A percentile compares a stretch with the other conserved stretches of the same genome.
These are phyloP conservation scores for Falco biarmicus DNA, from an alignment of 2,797 vertebrate genomes.

Conservation along the genomic window DNA sequence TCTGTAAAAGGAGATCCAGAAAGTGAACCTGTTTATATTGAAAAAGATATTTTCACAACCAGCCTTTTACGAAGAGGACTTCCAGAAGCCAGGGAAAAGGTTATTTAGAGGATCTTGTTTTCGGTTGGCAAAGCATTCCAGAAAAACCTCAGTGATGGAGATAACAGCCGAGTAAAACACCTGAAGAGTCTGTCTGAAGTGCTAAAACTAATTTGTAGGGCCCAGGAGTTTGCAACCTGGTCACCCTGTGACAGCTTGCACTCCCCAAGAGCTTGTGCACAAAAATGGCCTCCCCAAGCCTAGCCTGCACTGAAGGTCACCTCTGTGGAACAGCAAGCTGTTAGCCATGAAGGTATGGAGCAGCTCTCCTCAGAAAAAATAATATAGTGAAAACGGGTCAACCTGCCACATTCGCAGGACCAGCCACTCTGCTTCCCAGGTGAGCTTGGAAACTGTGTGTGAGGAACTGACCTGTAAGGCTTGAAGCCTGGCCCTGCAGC, in stretches of 20 bases:
- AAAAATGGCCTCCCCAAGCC: not conserved
- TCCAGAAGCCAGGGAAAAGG: not conserved
- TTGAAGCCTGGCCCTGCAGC: not conserved
- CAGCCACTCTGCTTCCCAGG: not conserved
- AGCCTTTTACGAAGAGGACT: not conserved
- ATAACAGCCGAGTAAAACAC: not conserved
- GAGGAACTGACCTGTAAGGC: not conserved
- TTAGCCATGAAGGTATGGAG: not conserved
- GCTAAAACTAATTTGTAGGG: constrained; percentile 30
- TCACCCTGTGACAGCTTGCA: constrained; percentile 5
- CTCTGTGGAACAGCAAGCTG: not conserved
- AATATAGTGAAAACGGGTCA: not conserved
- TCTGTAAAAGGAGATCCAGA: not conserved
- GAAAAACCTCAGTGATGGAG: not conserved
- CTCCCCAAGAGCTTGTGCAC: not conserved
- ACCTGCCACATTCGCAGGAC: not conserved
- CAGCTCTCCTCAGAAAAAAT: not conserved
- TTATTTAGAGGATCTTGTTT: not conserved
- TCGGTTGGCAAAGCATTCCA: not conserved
- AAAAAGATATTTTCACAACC: not conserved
- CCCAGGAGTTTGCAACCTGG: constrained; percentile 25
- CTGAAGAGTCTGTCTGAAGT: not conserved
- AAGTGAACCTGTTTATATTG: not conserved
- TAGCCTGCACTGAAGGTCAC: not conserved
- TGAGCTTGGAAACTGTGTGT: not conserved